A percentile compares a stretch with the other conserved stretches of the same genome.
Conservation (phyloP, 2,113 vertebrate species). For the Ciconia boyciana region DNA sequence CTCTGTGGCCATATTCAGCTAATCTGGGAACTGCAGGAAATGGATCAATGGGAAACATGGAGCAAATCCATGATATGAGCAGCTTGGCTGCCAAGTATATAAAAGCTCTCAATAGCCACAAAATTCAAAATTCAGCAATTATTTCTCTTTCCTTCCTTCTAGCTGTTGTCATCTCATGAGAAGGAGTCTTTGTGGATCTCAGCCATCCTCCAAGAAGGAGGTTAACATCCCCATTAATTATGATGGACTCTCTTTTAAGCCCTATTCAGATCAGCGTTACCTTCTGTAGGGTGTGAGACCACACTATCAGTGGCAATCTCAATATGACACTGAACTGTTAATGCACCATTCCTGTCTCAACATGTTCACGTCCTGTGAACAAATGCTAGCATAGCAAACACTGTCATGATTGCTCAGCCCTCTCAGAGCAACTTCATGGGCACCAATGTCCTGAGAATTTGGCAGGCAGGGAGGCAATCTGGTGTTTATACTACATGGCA, state of each 20-base stretch:
- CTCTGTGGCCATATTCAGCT: not conserved
- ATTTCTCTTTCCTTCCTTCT: not conserved
- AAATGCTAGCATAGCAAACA: not conserved
- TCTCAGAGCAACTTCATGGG: not conserved
- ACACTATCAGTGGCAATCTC: not conserved
- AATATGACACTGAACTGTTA: not conserved
- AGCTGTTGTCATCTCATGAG: not conserved
- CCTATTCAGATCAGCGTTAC: not conserved
- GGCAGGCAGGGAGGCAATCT: slow-evolving; percentile 28
- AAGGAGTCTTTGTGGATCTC: not conserved
- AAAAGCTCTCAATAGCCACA: not conserved
- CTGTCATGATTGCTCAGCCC: not conserved
- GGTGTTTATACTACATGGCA: not conserved
- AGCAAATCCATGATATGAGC: not conserved
- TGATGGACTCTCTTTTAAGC: not conserved
- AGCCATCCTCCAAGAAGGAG: not conserved
- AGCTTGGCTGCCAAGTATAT: not conserved
- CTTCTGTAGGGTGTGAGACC: not conserved
- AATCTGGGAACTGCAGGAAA: not conserved
- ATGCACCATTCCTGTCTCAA: not conserved
- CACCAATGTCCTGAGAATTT: not conserved
- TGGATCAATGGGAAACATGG: not conserved
- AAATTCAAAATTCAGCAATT: not conserved
- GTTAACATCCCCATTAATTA: not conserved
- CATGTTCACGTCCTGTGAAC: not conserved